Base-by-base conservation (phyloP, 2,888 invertebrate genomes). In the Amiota communis region DNA sequence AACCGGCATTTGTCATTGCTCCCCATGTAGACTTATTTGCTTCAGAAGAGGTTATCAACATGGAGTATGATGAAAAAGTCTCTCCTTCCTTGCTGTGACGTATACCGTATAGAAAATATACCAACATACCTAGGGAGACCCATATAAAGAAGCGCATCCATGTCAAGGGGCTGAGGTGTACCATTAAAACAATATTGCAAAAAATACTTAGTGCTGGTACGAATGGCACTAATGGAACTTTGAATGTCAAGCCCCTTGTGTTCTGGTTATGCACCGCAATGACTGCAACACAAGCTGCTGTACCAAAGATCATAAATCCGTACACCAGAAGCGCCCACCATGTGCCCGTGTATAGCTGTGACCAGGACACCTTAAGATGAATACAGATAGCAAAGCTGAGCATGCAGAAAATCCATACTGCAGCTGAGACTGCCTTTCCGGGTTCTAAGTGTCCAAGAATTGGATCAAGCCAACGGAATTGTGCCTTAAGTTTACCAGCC, bases 141-240 rank as follows among this genome's bases (percentile, higher is more conserved):
- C 97, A 97, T 64, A 96, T 93, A 80, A 95, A 92, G 87, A 97
- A 96, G 56, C 96, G 91, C 8, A 95, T 90, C 96, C 96, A 97
- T 0, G 96, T 96, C 20, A 95, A 89, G 0, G 93, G 91, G 78
- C 95, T 95, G 71, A 97, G 90, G 81, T 95, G 95, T 48, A 95
- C 93, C 95, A 97, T 96, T 71, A 97, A 91, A 78, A 94, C 94
- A 8, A 96, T 92, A 86, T 97, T 97, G 84, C 94, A 93, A 78
- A 95, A 91, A 75, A 97, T 95, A 81, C 96, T 96, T 20, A 94
- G 87, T 0, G 95, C 94, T 0, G 96, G 96, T 70, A 96, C 87
- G 47, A 94, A 90, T 0, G 96, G 96, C 69, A 96, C 95, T 89
- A 95, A 91, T 0, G 96, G 96, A 48, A 96, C 96, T 78, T 93